Evolutionary conservation across 37 sponge, comb jelly and placozoan species (phyloP).

Genomic region (Beroe ovata): DNA sequence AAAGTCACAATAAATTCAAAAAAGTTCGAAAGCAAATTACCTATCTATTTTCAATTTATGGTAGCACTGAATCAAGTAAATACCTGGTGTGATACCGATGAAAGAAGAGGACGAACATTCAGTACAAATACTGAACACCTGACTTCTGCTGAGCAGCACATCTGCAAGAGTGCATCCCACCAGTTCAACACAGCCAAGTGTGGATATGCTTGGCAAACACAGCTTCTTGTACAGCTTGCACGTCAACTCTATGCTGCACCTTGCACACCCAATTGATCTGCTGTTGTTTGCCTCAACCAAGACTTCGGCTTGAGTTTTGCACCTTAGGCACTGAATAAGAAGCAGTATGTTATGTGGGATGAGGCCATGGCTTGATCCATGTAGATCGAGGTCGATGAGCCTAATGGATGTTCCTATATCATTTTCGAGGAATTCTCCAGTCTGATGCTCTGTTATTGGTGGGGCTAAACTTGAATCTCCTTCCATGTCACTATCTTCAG

Average conservation of each 20-base stretch:
- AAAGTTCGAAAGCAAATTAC: too few species aligned
- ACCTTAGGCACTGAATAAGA: slow-evolving; percentile 36
- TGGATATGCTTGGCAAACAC: slow-evolving; percentile 1
- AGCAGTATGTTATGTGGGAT: slow-evolving; percentile 10
- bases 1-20: too few species aligned
- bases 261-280: not conserved
- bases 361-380: slow-evolving; percentile 45
- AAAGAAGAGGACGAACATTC: slow-evolving; percentile 25
- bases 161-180: slow-evolving; percentile 41
- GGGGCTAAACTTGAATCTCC: not conserved
- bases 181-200: slow-evolving; percentile 51
- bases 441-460: not conserved
- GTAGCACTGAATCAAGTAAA: too few species aligned
- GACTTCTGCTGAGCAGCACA: slow-evolving; percentile 23
- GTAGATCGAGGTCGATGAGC: slow-evolving; percentile 31
- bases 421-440: not conserved
- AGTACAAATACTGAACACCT: slow-evolving; percentile 31
- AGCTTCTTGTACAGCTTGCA: slow-evolving; percentile 60
- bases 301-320: slow-evolving; percentile 15
- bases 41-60: too few species aligned
- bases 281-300: not conserved
- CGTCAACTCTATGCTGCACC: slow-evolving; percentile 21
- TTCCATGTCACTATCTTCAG: not conserved
- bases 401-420: slow-evolving; percentile 46
- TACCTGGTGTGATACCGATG: slow-evolving; percentile 9